Evolutionary conservation across 37 sponge, comb jelly and placozoan species (phyloP).

Genomic region (Amphimedon queenslandica): DNA sequence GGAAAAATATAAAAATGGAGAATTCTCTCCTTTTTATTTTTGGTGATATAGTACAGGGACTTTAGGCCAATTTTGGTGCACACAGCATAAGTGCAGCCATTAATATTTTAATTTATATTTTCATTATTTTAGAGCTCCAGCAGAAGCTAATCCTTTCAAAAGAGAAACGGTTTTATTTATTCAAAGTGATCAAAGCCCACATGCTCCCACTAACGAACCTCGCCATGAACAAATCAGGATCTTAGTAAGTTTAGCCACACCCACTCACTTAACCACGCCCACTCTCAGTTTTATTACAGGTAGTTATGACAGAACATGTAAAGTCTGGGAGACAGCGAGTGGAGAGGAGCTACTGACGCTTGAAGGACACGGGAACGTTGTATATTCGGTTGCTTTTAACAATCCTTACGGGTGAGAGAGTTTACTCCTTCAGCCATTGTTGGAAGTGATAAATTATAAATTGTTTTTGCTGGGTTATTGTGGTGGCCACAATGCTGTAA

Average conservation of each 20-base stretch:
- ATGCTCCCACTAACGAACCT: slow-evolving; percentile 93
- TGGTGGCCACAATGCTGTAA: too few species aligned
- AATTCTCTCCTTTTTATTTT: too few species aligned
- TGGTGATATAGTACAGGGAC: too few species aligned
- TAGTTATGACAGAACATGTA: slow-evolving; percentile 97
- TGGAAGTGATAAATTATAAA: too few species aligned
- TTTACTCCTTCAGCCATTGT: too few species aligned
- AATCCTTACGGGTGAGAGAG: slow-evolving; percentile 91
- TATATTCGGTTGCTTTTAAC: slow-evolving; percentile 97
- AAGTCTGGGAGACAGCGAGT: slow-evolving; percentile 90
- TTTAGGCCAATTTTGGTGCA: not conserved
- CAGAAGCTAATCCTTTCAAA: slow-evolving; percentile 41
- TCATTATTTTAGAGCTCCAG: slow-evolving; percentile 58
- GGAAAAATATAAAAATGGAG: too few species aligned
- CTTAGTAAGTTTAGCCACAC: slow-evolving; percentile 58
- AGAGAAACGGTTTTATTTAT: slow-evolving; percentile 61
- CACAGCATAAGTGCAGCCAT: too few species aligned
- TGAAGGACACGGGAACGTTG: slow-evolving; percentile 97
- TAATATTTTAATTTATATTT: too few species aligned
- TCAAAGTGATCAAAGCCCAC: slow-evolving; percentile 88
- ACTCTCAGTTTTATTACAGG: slow-evolving; percentile 55
- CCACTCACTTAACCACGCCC: not conserved
- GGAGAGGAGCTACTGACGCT: slow-evolving; percentile 89
- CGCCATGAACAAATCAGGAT: slow-evolving; percentile 95
- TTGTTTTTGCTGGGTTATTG: too few species aligned